A percentile compares a stretch with the other conserved stretches of the same genome.
phyloP scores from a whole-genome alignment of 2,797 vertebrate genomes.

The Ammospiza maritima region DNA sequence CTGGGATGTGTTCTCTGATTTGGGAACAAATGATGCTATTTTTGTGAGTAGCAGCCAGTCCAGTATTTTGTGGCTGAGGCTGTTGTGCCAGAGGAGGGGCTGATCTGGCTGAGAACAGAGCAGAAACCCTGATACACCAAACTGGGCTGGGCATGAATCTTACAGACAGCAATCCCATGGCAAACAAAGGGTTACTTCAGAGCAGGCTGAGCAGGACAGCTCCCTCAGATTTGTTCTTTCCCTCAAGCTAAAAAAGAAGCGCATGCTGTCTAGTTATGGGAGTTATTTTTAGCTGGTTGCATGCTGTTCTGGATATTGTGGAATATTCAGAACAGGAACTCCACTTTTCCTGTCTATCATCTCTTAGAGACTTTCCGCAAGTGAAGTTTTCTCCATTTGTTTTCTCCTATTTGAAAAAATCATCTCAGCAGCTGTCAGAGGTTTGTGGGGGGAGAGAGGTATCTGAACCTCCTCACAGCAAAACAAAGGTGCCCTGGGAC shows the following conservation, averaged over 20 bases:
- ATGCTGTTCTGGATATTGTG: background rate
- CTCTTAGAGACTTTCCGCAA: background rate
- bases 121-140: background rate
- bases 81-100: background rate
- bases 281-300: background rate
- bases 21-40: background rate
- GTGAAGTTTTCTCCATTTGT: background rate
- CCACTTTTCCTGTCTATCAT: background rate
- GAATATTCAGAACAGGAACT: background rate
- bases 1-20: fast-evolving
- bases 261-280: background rate
- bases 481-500: background rate
- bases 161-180: background rate
- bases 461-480: background rate
- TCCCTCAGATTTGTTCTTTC: background rate
- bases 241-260: background rate
- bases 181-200: background rate
- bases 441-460: background rate
- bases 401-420: background rate
- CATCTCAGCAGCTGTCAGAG: background rate
- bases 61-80: too few species aligned
- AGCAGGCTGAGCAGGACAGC: background rate
- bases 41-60: background rate
- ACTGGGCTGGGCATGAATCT: background rate
- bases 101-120: background rate